Conservation (phyloP, 2,113 vertebrate species). For the Columba livia region DNA sequence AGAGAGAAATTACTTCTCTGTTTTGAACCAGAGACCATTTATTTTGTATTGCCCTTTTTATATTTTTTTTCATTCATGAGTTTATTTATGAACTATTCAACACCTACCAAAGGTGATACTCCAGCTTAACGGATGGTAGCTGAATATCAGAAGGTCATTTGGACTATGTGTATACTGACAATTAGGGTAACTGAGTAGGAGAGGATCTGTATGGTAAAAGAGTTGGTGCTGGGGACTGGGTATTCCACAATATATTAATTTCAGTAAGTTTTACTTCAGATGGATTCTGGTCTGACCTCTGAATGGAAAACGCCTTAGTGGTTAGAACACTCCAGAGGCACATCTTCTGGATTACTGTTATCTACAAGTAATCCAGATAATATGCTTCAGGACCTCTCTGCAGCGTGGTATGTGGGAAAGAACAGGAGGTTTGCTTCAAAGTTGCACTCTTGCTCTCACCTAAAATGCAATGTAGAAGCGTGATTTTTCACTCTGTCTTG, state of each 20-base stretch:
- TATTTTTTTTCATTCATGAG: not conserved
- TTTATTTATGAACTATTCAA: not conserved
- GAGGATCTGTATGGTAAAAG: not conserved
- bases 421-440: not conserved
- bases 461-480: not conserved
- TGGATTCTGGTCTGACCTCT: not conserved
- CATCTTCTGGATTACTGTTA: not conserved
- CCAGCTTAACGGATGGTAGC: not conserved
- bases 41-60: not conserved
- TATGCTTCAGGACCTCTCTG: not conserved
- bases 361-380: not conserved
- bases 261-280: not conserved
- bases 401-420: not conserved
- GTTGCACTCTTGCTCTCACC: not conserved
- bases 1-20: not conserved
- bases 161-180: not conserved
- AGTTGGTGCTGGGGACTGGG: not conserved
- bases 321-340: not conserved
- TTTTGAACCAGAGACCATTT: not conserved
- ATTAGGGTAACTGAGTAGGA: not conserved
- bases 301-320: not conserved
- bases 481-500: not conserved
- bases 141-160: not conserved
- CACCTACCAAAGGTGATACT: not conserved
- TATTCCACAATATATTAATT: not conserved